Percentiles rank a stretch among this genome's conserved stretches.
phyloP scores from a whole-genome alignment of 2,888 invertebrate species.

The Cataglyphis altisquamis region DNA sequence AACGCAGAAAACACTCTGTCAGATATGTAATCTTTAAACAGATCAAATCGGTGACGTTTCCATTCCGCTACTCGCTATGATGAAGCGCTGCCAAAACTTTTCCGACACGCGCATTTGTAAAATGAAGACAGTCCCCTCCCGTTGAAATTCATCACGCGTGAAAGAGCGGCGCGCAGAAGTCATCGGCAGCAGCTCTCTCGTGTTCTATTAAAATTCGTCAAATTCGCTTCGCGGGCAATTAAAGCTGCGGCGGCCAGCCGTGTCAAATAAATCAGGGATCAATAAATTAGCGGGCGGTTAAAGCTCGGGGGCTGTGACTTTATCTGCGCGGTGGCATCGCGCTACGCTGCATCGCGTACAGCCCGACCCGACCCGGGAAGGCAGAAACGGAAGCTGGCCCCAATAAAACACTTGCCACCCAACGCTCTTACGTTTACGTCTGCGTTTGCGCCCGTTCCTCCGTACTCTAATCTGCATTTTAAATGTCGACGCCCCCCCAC shows the following conservation, averaged over 20 bases:
- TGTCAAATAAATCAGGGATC: slow-evolving; percentile 81
- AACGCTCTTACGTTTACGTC: slow-evolving; percentile 76
- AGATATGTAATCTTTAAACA: slow-evolving; percentile 12
- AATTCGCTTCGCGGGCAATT: slow-evolving; percentile 71
- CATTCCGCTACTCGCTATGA: not conserved
- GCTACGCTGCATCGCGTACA: slow-evolving; percentile 35
- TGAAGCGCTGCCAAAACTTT: not conserved
- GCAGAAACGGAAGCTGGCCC: slow-evolving; percentile 78
- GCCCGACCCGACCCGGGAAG: slow-evolving; percentile 47
- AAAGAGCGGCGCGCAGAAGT: slow-evolving; percentile 23
- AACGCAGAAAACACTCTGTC: not conserved
- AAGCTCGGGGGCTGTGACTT: slow-evolving; percentile 75
- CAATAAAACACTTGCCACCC: slow-evolving; percentile 82
- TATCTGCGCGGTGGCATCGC: slow-evolving; percentile 78
- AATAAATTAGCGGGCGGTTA: slow-evolving; percentile 81
- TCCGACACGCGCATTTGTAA: slow-evolving; percentile 28
- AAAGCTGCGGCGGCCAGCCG: slow-evolving; percentile 65
- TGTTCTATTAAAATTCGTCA: slow-evolving; percentile 73
- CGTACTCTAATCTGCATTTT: slow-evolving; percentile 81
- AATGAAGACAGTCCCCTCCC: slow-evolving; percentile 6
- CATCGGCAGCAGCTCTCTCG: slow-evolving; percentile 42
- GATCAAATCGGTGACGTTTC: not conserved
- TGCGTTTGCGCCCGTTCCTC: slow-evolving; percentile 72
- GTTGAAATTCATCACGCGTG: slow-evolving; percentile 6
- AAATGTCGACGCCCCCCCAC: slow-evolving; percentile 75